These are phyloP conservation scores for Aleiodes sp. DNA, from an alignment of 1,140 invertebrate genomes.

Conservation along the genomic window DNA sequence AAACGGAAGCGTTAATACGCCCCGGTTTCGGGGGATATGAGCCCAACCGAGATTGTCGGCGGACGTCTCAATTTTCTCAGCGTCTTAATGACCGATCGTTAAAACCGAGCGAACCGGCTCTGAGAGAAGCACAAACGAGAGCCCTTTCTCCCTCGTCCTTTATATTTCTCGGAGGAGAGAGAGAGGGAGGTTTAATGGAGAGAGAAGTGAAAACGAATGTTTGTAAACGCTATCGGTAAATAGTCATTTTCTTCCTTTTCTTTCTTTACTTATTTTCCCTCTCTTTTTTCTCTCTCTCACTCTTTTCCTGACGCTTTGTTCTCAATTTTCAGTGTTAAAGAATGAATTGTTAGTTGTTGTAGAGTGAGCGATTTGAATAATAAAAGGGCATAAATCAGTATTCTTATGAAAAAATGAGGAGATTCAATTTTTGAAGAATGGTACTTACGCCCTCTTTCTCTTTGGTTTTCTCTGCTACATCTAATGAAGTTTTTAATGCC, in stretches of 20 bases:
- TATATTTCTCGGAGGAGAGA: not conserved
- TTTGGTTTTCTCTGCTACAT: too few species aligned
- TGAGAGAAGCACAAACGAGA: constrained; percentile 27
- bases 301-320: too few species aligned
- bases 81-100: constrained; percentile 61
- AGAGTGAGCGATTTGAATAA: too few species aligned
- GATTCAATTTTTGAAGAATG: too few species aligned
- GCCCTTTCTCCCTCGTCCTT: constrained; percentile 27
- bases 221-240: not conserved
- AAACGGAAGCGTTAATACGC: constrained; percentile 21
- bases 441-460: too few species aligned
- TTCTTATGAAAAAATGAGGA: too few species aligned
- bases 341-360: too few species aligned
- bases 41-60: constrained; percentile 44
- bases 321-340: too few species aligned
- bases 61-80: constrained; percentile 60
- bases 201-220: not conserved
- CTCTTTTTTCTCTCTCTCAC: not conserved
- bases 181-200: not conserved
- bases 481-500: constrained; percentile 14
- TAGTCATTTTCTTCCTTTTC: not conserved
- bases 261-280: too few species aligned
- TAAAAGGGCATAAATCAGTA: too few species aligned
- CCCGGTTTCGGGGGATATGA: constrained; percentile 34
- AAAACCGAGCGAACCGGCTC: constrained; percentile 56